Base-by-base conservation (phyloP, 2,797 vertebrate species). In the Agapornis canus region DNA sequence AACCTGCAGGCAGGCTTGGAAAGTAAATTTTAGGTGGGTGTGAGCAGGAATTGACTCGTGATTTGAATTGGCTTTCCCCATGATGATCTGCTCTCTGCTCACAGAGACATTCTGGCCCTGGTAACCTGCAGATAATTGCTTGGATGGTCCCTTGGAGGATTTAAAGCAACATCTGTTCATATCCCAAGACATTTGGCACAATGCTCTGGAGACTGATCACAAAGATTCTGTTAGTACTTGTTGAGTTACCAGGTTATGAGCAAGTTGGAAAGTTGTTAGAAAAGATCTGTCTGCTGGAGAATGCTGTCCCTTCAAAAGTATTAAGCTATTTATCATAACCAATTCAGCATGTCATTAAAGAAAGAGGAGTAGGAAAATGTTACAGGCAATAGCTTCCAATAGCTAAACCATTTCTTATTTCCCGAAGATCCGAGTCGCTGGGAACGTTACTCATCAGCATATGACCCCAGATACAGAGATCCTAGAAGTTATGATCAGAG, bases 391-490 rank as follows among this genome's bases (percentile, higher is more conserved):
- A 3, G 1, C 12, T 56, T 16, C 22, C 51, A 21, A 4, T 43
- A 61, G 4, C 31, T 92, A 65, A 54, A 76, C 8, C 22, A 5
- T 7, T 42, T 39, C 47, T 66, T 27, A 4, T 26, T 11, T 49
- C 13, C 27, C n/a, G 29, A 95, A 99, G 98, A 98, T 93, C 91
- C 97, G 21, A 91, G 96, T 72, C 98, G 89, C 39, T 98, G 97
- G 96, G 97, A 98, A 39, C 98, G 97, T 54, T 99, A 98, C 95
- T 95, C 98, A 0, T 85, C 96, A 48, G 97, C 97, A 2, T 99
- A 99, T 12, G 98, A 99, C 68, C 98, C 98, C 45, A 98, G 98
- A 23, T 98, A 98, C 97, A 97, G 98, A 97, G 98, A 98, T 32
- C 98, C 99, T 3, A 95, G 95, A 13, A 6, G 83, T 91, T 99